These are phyloP conservation scores for Heliconius himera DNA, from an alignment of 1,140 invertebrate genomes.

Conservation along the genomic window DNA sequence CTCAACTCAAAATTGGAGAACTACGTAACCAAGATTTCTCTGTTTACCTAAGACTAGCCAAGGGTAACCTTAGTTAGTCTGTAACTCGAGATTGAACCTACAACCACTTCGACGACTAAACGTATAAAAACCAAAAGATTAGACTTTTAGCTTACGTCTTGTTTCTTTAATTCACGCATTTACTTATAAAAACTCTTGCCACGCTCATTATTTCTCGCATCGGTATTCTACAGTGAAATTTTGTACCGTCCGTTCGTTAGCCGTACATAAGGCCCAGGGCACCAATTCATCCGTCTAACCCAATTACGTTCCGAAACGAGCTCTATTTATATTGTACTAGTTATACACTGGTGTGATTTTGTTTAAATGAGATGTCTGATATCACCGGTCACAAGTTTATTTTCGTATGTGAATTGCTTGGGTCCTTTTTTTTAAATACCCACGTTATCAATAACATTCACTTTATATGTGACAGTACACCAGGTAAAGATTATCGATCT, in stretches of 20 bases:
- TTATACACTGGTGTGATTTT: slow-evolving; percentile 39
- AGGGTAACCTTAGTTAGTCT: no score
- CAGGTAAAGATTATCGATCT: no score
- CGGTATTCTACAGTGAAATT: slow-evolving; percentile 18
- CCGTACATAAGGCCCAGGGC: slow-evolving; percentile 48
- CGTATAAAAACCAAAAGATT: no score
- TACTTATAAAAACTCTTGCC: not conserved
- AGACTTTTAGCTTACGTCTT: not conserved
- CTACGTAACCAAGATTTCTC: no score
- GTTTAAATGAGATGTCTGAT: slow-evolving; percentile 24
- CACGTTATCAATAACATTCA: no score
- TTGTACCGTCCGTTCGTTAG: slow-evolving; percentile 47
- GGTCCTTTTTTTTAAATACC: no score
- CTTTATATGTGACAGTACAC: no score
- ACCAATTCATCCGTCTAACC: slow-evolving; percentile 56
- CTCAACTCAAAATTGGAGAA: no score
- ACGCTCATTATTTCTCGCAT: not conserved
- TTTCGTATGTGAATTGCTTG: no score
- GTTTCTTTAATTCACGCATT: not conserved
- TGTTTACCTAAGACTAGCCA: no score
- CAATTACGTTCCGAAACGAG: slow-evolving; percentile 54
- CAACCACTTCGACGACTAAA: not conserved
- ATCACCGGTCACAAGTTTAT: not conserved
- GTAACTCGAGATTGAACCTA: not conserved
- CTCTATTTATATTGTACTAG: slow-evolving; percentile 56